A percentile compares a stretch with the other conserved stretches of the same genome.
Evolutionary conservation across 2,888 invertebrate genomes (phyloP).

Genomic region (Linnaemya vulpina): DNA sequence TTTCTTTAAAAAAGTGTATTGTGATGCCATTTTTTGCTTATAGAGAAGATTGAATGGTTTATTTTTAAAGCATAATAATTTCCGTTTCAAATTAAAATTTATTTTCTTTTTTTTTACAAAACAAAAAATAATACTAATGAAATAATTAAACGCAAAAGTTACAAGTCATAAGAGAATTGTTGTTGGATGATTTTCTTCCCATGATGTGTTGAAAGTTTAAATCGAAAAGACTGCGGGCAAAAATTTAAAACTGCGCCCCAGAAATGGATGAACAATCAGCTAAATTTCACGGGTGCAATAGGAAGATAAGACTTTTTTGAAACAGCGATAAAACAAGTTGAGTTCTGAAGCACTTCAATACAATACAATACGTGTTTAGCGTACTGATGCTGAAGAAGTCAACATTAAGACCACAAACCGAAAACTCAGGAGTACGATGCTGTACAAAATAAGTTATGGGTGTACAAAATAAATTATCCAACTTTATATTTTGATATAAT

Average conservation of each 20-base stretch:
- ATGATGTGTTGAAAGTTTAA: conserved; percentile 32
- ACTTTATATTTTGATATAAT: no score
- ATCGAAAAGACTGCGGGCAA: neutral
- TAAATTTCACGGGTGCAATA: neutral
- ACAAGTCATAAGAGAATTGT: conserved; percentile 54
- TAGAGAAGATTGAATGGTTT: conserved; percentile 29
- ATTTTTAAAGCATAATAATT: conserved; percentile 62
- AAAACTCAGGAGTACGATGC: no score
- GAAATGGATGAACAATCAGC: conserved; percentile 4
- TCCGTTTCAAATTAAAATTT: conserved; percentile 69
- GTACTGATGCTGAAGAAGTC: no score
- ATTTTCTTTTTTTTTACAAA: conserved; percentile 11
- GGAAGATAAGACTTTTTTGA: neutral
- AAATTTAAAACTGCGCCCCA: conserved; percentile 66
- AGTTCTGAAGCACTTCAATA: no score
- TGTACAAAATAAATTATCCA: no score
- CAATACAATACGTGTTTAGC: no score
- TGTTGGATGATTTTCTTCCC: conserved; percentile 30
- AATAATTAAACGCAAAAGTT: conserved; percentile 59
- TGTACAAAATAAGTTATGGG: no score
- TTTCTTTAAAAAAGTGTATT: conserved; percentile 32
- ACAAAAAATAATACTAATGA: conserved; percentile 17
- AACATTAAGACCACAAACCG: no score
- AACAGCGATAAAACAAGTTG: neutral
- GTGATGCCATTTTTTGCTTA: conserved; percentile 11